Evolutionary conservation across 2,797 vertebrate genomes (phyloP).

Genomic region (Austrolebias charrua): DNA sequence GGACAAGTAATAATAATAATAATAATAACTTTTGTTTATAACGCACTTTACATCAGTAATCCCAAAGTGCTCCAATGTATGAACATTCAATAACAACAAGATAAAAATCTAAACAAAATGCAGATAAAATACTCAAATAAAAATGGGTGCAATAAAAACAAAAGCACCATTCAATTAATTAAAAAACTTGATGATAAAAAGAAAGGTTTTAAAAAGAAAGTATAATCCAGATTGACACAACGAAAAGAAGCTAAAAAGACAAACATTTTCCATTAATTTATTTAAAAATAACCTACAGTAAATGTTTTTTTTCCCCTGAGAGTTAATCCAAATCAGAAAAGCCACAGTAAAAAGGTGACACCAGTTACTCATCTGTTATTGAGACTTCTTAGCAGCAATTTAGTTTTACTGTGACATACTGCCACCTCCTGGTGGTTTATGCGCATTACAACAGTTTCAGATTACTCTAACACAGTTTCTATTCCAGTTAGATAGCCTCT

Average conservation of each 20-base stretch:
- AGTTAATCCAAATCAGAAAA: background rate
- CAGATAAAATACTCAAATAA: too few species aligned
- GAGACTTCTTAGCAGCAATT: background rate
- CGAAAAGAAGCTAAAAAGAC: constrained; percentile 16
- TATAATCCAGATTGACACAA: background rate
- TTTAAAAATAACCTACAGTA: background rate
- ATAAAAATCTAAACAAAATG: too few species aligned
- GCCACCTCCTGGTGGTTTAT: constrained; percentile 62
- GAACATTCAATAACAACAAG: too few species aligned
- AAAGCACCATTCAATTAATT: too few species aligned
- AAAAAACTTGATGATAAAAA: too few species aligned
- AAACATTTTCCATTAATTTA: too few species aligned
- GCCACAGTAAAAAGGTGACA: background rate
- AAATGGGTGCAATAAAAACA: too few species aligned
- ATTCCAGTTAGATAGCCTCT: background rate
- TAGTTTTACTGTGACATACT: constrained; percentile 14
- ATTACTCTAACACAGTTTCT: background rate
- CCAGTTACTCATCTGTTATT: constrained; percentile 2
- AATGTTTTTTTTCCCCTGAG: background rate
- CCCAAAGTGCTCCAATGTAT: too few species aligned
- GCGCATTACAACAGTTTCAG: constrained; percentile 12
- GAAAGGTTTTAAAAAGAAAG: too few species aligned
- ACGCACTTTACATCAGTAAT: too few species aligned
- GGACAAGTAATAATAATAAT: too few species aligned
- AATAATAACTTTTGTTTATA: too few species aligned